phyloP scores from a whole-genome alignment of 2,797 vertebrate genomes.

The Danio albolineatus region DNA sequence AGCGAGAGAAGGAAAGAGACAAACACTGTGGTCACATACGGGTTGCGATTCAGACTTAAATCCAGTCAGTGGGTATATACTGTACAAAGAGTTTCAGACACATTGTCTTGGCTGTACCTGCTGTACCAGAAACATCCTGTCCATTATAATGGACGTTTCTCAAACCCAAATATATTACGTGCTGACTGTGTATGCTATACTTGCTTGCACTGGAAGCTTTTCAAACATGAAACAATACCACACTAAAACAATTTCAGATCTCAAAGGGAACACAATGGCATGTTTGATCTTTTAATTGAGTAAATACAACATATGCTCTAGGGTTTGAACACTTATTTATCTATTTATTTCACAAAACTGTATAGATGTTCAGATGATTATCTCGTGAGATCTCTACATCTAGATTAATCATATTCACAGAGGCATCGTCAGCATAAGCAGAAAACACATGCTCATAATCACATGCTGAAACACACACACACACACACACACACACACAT shows the following conservation, averaged over 20 bases:
- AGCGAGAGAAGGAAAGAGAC: constrained; percentile 52
- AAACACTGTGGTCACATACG: neutral
- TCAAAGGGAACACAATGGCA: neutral
- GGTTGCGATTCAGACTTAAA: neutral
- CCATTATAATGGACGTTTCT: neutral
- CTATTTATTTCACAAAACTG: neutral
- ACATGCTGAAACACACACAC: constrained; percentile 19
- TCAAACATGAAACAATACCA: neutral
- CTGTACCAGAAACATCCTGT: neutral
- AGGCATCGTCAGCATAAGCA: constrained; percentile 42
- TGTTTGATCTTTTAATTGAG: neutral
- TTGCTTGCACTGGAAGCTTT: neutral
- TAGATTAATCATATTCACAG: constrained; percentile 32
- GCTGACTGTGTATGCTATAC: neutral
- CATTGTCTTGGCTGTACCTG: neutral
- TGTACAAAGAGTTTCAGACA: neutral
- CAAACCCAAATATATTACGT: neutral
- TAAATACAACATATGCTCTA: constrained; percentile 26
- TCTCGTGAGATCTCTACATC: constrained; percentile 23
- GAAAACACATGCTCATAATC: constrained; percentile 26
- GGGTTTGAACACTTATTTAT: neutral
- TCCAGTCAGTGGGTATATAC: neutral
- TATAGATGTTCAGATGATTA: constrained; percentile 9
- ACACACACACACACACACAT: neutral
- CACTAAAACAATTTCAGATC: neutral